phyloP scores from a whole-genome alignment of 1,140 invertebrate species.

The Anastrepha obliqua region DNA sequence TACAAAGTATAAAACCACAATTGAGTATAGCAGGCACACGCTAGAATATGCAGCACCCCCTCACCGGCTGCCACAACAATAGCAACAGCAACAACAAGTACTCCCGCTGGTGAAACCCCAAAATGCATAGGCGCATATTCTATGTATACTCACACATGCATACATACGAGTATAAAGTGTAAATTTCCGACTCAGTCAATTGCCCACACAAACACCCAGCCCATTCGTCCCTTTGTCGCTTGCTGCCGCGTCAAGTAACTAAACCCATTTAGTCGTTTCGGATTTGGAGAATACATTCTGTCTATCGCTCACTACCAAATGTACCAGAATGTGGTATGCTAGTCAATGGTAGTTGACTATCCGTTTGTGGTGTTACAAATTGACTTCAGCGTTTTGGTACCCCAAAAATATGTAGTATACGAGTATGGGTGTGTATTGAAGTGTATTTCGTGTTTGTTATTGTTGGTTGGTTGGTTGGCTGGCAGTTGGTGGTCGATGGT shows the following conservation, averaged over 20 bases:
- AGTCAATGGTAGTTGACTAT: neutral
- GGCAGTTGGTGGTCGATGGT: neutral
- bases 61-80: neutral
- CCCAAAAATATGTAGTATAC: conserved; percentile 35
- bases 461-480: neutral
- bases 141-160: neutral
- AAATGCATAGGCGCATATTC: no score
- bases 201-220: neutral
- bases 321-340: neutral
- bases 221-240: neutral
- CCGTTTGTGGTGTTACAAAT: conserved; percentile 49
- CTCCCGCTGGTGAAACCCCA: no score
- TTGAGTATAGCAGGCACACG: conserved; percentile 10
- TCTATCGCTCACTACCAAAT: neutral
- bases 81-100: neutral
- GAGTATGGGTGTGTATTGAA: neutral
- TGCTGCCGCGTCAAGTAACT: neutral
- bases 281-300: conserved; percentile 16
- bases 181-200: conserved; percentile 10
- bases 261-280: conserved; percentile 43
- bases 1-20: conserved; percentile 43
- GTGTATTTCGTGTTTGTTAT: neutral
- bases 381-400: conserved; percentile 38
- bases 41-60: neutral
- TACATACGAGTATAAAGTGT: neutral